Evolutionary conservation across 2,113 vertebrate genomes (phyloP), one percentile per base, ranked within the genome.

Genomic region (Paradoxurus hermaphroditus): DNA sequence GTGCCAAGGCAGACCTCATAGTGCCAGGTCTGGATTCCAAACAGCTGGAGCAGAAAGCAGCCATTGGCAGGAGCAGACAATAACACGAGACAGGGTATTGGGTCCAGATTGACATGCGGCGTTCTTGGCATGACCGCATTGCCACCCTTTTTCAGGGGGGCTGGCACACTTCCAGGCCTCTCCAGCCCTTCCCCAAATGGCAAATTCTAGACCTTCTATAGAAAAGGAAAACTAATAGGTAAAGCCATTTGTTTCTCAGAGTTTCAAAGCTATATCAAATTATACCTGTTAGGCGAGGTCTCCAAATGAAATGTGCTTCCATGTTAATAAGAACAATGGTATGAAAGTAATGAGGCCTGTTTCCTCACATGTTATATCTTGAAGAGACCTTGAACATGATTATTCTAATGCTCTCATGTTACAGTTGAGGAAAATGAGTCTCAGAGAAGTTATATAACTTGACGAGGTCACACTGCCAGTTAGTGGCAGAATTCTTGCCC

Each of bases 11-110:
- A 95, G 90, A 68, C 46, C 53, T 86, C 46, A 3, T 0, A 51
- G 63, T 91, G 97, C 97, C 97, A 97, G 95, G 59, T 91, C 79
- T 86, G 77, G 85, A 83, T 94, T 97, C 97, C 95, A 97, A 97
- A 92, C 97, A 97, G 90, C 92, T 96, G 89, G 94, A 97, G 92
- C 96, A 96, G 85, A 96, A 91, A 91, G 94, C 86, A 86, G 90
- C 89, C 81, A 65, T 92, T 97, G 94, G 97, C 96, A 97, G 85
- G 86, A 87, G 70, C 83, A 90, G 75, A 65, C 63, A 78, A 21
- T 65, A 90, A 73, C 84, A 94, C 96, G 95, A 84, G 79, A n/a
- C 82, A 83, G 59, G 73, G 95, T 62, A 46, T 18, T 31, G 85
- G 68, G 77, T 68, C 88, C 95, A 98, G 96, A 94, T 1, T 89